A percentile compares a stretch with the other conserved stretches of the same genome.
phyloP scores from a whole-genome alignment of 2,113 vertebrate genomes.

The Echinops telfairi region DNA sequence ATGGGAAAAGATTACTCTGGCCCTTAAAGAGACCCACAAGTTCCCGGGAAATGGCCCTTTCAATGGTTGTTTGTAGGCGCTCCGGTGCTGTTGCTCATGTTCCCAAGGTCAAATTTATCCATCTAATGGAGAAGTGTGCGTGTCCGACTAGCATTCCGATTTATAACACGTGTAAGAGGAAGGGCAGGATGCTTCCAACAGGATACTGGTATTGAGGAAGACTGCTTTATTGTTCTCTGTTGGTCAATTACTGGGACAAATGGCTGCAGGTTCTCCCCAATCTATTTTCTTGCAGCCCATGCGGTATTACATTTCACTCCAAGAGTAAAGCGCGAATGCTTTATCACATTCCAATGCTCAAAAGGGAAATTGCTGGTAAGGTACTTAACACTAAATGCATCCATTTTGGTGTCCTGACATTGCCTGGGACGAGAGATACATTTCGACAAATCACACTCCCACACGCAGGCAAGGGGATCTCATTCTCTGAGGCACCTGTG shows the following conservation, averaged over 20 bases:
- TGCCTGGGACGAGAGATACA: slow-evolving; percentile 65
- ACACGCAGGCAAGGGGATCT: slow-evolving; percentile 59
- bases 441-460: slow-evolving; percentile 76
- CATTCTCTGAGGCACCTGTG: slow-evolving; percentile 65
- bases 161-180: slow-evolving; percentile 63
- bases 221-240: slow-evolving; percentile 57
- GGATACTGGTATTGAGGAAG: background rate
- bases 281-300: slow-evolving; percentile 58
- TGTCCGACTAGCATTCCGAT: slow-evolving; percentile 68
- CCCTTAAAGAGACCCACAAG: slow-evolving; percentile 43
- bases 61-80: slow-evolving; percentile 52
- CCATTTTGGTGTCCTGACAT: slow-evolving; percentile 70
- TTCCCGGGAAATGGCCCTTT: slow-evolving; percentile 59
- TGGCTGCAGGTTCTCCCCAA: slow-evolving; percentile 48
- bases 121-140: slow-evolving; percentile 68
- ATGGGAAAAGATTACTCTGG: slow-evolving; percentile 49
- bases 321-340: slow-evolving; percentile 64
- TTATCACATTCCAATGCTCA: slow-evolving; percentile 76
- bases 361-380: slow-evolving; percentile 80
- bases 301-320: slow-evolving; percentile 66
- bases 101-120: slow-evolving; percentile 65
- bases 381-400: slow-evolving; percentile 74
- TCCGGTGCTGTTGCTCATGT: slow-evolving; percentile 26
- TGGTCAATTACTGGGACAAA: slow-evolving; percentile 74
- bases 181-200: slow-evolving; percentile 60